phyloP scores from a whole-genome alignment of 2,113 vertebrate genomes.

The Gadus chalcogrammus region DNA sequence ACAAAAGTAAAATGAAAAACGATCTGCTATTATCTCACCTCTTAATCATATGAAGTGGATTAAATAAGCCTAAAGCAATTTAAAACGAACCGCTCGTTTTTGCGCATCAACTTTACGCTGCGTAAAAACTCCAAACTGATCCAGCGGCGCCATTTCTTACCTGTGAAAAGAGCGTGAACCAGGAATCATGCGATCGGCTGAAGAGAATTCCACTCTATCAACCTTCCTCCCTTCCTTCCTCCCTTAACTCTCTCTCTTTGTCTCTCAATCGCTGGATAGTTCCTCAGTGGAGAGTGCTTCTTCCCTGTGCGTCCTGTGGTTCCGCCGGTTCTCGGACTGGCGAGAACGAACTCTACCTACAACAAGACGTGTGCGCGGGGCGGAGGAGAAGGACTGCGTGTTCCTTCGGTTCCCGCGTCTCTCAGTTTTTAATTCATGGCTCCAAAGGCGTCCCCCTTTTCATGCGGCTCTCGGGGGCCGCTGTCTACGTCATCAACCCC shows the following conservation, averaged over 20 bases:
- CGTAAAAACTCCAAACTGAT: conserved; percentile 18
- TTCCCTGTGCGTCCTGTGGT: conserved; percentile 61
- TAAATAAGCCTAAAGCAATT: too few relatives aligned
- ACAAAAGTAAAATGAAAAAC: too few relatives aligned
- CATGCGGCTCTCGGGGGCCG: conserved; percentile 82
- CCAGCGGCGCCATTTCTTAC: conserved; percentile 51
- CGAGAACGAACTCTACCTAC: conserved; percentile 41
- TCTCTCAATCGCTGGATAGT: conserved; percentile 61
- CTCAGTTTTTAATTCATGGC: conserved; percentile 89
- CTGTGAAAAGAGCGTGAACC: conserved; percentile 55
- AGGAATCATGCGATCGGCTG: conserved; percentile 54
- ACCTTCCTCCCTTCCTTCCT: conserved; percentile 9
- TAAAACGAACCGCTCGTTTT: too few relatives aligned
- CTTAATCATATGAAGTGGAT: too few relatives aligned
- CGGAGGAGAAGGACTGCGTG: too few relatives aligned
- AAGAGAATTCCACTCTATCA: conserved; percentile 34
- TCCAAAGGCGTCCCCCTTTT: conserved; percentile 81
- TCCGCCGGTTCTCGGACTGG: conserved; percentile 58
- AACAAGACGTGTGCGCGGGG: not conserved
- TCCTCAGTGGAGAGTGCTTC: conserved; percentile 71
- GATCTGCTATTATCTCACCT: too few relatives aligned
- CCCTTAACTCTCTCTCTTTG: conserved; percentile 27
- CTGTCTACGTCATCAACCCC: conserved; percentile 82
- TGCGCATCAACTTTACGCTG: too few relatives aligned
- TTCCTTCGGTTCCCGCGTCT: conserved; percentile 73